Base-by-base conservation (phyloP, 2,888 invertebrate genomes). In the Rhorus exstirpatorius region DNA sequence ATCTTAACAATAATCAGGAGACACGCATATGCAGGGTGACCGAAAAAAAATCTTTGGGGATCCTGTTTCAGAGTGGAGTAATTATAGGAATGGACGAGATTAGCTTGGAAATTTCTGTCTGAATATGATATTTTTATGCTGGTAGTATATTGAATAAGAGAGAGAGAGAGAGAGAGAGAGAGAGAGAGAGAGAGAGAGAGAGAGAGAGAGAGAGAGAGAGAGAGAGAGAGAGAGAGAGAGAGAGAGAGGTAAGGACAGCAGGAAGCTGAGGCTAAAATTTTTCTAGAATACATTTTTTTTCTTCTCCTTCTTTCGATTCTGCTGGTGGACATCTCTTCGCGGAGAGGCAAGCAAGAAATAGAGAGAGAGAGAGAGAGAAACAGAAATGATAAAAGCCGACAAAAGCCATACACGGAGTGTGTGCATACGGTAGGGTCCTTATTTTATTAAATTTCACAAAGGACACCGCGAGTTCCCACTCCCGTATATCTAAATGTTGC, bases 391-490 rank as follows among this genome's bases (percentile, higher is more conserved):
- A 75, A 58, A 70, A 61, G 75, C 82, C 79, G 82, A 79, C 82
- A 76, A 79, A 83, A 83, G 79, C 76, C 14, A 19, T 58, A 10
- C 41, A 35, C 17, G n/a, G 21, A 8, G 41, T 26, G 38, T 58
- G 63, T 71, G 60, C 63, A 65, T 75, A 65, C 14, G 63, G 44
- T 63, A 68, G 55, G 79, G 70, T 61, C 44, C 79, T 79, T 75
- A 76, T 83, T n/a, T n/a, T 83, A 76, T 65, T 79, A 79, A 79
- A 77, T 83, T 81, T 41, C 68, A 81, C 82, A 83, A 85, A 85
- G 79, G 65, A 81, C 68, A 78, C 85, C 85, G 83, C 83, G 31
- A 49, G 38, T 21, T 35, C 21, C n/a, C 67, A 44, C 75, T 65
- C 70, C 51, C 70, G 38, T 71, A 74, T 81, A 63, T 76, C 24